phyloP scores from a whole-genome alignment of 2,797 vertebrate genomes.

The Sebastes aleutianus region DNA sequence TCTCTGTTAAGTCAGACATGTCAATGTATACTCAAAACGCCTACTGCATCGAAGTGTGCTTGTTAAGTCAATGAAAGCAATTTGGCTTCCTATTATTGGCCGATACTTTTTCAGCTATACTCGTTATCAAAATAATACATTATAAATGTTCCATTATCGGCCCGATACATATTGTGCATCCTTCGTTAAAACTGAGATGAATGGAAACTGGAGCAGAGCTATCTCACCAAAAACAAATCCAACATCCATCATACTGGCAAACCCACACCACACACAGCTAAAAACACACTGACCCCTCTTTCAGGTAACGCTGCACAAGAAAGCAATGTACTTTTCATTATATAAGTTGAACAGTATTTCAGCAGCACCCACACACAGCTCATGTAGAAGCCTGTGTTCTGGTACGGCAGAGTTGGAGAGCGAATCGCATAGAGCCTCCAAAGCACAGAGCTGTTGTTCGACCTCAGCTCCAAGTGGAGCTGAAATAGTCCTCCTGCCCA shows the following conservation, averaged over 20 bases:
- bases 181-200: background rate
- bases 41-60: too few relatives aligned
- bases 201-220: constrained; percentile 7
- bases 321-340: constrained; percentile 58
- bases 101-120: too few relatives aligned
- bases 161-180: too few relatives aligned
- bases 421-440: constrained; percentile 50
- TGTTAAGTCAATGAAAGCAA: too few relatives aligned
- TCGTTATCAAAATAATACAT: too few relatives aligned
- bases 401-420: constrained; percentile 41
- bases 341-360: constrained; percentile 60
- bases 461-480: constrained; percentile 54
- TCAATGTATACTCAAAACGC: too few relatives aligned
- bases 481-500: constrained; percentile 55
- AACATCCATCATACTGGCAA: constrained; percentile 9
- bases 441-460: constrained; percentile 37
- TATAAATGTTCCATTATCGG: too few relatives aligned
- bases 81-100: too few relatives aligned
- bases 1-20: too few relatives aligned
- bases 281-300: constrained; percentile 42
- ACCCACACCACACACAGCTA: constrained; percentile 29
- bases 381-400: background rate
- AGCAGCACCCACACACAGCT: constrained; percentile 63
- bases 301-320: constrained; percentile 35
- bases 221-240: constrained; percentile 17